Evolutionary conservation across 2,797 vertebrate genomes (phyloP), one percentile per base, ranked within the genome.

Genomic region (Enteromius paludinosus): DNA sequence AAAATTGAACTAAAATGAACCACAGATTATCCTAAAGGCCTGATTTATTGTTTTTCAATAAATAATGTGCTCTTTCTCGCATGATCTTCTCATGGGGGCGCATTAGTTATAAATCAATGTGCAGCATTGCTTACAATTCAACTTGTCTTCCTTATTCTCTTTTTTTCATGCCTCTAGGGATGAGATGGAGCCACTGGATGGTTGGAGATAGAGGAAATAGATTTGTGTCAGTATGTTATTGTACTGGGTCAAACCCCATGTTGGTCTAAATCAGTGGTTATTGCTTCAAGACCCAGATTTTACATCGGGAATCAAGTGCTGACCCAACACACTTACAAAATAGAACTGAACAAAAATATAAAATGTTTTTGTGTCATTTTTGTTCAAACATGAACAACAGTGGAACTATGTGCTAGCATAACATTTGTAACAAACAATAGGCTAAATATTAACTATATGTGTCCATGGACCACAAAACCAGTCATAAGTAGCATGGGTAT

Each of bases 161-260:
- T 14, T 59, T 43, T 76, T 14, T 76, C 20, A 28, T 3, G n/a
- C 28, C 81, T 75, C 35, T 59, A 28, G 62, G 62, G 62, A 74
- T 12, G 1, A 1, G 0, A 66, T 66, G n/a, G n/a, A 75, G 33
- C 61, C 28, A 66, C 47, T 82, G 45, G 15, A 43, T 56, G 61
- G 33, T 75, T 75, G 23, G 43, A 41, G 33, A 73, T 33, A 66
- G 71, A 56, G 12, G 25, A 23, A 68, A 82, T 43, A 56, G 23
- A 82, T 75, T 75, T 68, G 30, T 68, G 80, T 75, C 71, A 68
- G 33, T 82, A 45, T 82, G 66, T 71, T 82, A 72, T 81, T 85
- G 83, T 61, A 87, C 83, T 30, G 89, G 86, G 69, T 64, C 68
- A 23, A 69, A 69, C 62, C 43, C 72, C 59, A 82, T 3, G 2